These are phyloP conservation scores for Sciurus niger DNA, from an alignment of 2,113 vertebrate species.

Conservation along the genomic window DNA sequence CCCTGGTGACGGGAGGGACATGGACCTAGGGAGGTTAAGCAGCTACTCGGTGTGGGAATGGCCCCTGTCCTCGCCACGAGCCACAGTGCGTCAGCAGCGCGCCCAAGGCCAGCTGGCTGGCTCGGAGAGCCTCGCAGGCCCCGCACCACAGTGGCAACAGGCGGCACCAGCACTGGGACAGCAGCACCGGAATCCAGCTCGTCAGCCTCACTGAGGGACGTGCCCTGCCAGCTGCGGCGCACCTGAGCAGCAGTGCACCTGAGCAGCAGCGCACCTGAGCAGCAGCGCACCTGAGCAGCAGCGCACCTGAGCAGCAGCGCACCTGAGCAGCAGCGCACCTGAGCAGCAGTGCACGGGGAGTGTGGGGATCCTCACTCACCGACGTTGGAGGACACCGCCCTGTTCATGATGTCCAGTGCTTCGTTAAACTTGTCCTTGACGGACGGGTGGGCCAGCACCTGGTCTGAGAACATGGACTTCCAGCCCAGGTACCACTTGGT, in stretches of 20 bases:
- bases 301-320: too few species aligned
- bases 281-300: too few species aligned
- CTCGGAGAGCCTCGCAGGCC: rapidly evolving
- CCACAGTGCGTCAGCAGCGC: rapidly evolving
- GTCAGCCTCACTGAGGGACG: not conserved
- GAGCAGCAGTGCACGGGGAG: rapidly evolving
- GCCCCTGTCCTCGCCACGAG: rapidly evolving
- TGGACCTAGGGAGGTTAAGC: not conserved
- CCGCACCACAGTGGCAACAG: rapidly evolving
- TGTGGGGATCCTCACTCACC: slow-evolving; percentile 88
- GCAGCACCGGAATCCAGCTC: rapidly evolving
- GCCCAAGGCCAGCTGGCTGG: rapidly evolving
- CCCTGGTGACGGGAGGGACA: too few species aligned
- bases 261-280: too few species aligned
- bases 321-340: too few species aligned
- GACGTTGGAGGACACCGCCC: slow-evolving; percentile 95
- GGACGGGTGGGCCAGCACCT: slow-evolving; percentile 93
- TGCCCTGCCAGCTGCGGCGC: rapidly evolving
- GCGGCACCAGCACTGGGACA: not conserved
- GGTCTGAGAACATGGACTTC: slow-evolving; percentile 98
- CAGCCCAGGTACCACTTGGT: slow-evolving; percentile 99
- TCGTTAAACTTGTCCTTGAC: slow-evolving; percentile 99
- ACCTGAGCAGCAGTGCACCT: too few species aligned
- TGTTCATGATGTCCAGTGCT: slow-evolving; percentile 98
- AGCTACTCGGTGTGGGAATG: rapidly evolving